Evolutionary conservation across 2,797 vertebrate genomes (phyloP).

Genomic region (Eurystomus glaucurus): DNA sequence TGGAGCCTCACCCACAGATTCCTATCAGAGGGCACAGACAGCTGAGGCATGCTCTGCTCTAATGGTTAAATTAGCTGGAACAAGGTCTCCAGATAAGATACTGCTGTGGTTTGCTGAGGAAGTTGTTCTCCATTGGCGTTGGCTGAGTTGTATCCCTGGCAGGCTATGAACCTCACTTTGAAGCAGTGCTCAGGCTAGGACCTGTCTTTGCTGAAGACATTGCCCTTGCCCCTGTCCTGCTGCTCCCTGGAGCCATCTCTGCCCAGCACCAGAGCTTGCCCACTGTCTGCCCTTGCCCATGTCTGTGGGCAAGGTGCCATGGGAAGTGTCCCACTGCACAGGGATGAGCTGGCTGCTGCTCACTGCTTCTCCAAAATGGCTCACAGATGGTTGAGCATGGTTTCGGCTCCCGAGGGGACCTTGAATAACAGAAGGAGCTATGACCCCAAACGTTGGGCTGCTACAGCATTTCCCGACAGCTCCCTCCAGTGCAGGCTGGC

Average conservation of each 20-base stretch:
- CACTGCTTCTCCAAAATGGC: too few species aligned
- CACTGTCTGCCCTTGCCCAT: neutral
- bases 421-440: neutral
- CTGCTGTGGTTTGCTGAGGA: neutral
- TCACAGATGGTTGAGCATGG: accelerated
- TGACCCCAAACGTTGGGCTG: neutral
- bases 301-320: accelerated
- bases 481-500: accelerated
- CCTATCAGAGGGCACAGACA: neutral
- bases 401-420: neutral
- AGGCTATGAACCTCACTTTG: neutral
- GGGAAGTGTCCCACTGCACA: neutral
- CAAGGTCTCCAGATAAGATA: constrained; percentile 64
- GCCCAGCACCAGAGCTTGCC: neutral
- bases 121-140: neutral
- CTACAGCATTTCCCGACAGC: neutral
- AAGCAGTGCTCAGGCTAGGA: neutral
- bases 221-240: neutral
- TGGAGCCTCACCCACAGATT: constrained; percentile 37
- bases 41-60: neutral
- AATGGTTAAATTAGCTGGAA: constrained; percentile 35
- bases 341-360: neutral
- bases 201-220: neutral
- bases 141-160: neutral
- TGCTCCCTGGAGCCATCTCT: neutral